Conservation (phyloP, 53 echinoderm and acorn worm species). For the Arbacia lixula region DNA sequence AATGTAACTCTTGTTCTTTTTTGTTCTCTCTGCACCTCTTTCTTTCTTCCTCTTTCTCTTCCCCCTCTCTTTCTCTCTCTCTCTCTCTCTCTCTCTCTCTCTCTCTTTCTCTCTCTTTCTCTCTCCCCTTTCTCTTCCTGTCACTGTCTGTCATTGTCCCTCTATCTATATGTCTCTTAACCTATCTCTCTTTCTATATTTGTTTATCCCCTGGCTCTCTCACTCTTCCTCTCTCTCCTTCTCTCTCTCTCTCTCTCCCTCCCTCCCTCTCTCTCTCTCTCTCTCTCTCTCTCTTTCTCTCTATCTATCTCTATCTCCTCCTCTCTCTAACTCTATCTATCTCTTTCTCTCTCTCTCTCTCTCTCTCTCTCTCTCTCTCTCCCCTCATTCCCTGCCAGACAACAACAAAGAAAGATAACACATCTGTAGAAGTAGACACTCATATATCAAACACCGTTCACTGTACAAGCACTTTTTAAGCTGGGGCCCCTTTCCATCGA, state of each 20-base stretch:
- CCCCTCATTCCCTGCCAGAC: too few relatives aligned
- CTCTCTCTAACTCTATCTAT: background rate
- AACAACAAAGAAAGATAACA: too few relatives aligned
- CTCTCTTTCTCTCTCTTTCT: background rate
- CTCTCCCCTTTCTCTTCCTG: background rate
- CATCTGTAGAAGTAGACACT: too few relatives aligned
- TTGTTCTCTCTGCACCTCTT: background rate
- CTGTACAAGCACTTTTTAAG: too few relatives aligned
- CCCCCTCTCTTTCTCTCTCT: background rate
- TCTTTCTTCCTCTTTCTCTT: background rate
- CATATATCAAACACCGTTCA: too few relatives aligned
- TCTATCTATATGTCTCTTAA: background rate
- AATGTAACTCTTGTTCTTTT: background rate
- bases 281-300: background rate
- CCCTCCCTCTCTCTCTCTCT: background rate
- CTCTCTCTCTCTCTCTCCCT: background rate
- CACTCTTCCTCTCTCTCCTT: background rate
- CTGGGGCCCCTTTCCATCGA: too few relatives aligned
- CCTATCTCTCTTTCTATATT: background rate
- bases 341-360: background rate
- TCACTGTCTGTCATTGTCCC: background rate
- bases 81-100: background rate
- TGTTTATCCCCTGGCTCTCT: background rate
- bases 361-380: background rate
- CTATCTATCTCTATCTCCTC: background rate